Conservation (phyloP, 2,888 invertebrate genomes). For the Pachymerium ferrugineum region DNA sequence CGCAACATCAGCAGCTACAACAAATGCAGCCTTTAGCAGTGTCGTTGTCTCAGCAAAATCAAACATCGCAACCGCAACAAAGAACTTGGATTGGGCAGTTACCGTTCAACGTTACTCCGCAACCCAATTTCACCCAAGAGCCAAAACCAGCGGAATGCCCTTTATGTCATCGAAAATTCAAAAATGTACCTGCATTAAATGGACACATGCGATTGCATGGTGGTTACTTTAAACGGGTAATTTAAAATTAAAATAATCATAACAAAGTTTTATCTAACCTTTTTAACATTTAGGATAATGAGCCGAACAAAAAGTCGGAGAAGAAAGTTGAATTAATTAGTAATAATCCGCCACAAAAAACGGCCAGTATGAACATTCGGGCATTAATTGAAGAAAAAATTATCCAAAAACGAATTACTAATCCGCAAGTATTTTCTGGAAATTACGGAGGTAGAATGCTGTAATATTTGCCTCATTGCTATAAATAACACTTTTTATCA, state of each 20-base stretch:
- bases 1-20: not conserved
- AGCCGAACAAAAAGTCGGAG: slow-evolving; percentile 65
- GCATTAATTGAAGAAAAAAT: slow-evolving; percentile 90
- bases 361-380: slow-evolving; percentile 84
- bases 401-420: slow-evolving; percentile 67
- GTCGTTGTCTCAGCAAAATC: not conserved
- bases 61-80: not conserved
- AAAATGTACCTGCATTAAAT: slow-evolving; percentile 94
- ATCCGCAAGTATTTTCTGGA: slow-evolving; percentile 28
- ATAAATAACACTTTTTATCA: not conserved
- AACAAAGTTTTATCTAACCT: not conserved
- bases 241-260: not conserved
- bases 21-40: slow-evolving; percentile 11
- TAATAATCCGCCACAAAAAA: slow-evolving; percentile 67
- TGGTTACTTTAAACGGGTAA: slow-evolving; percentile 86
- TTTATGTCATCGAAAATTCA: slow-evolving; percentile 90
- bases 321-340: slow-evolving; percentile 75
- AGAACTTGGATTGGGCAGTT: slow-evolving; percentile 1
- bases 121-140: slow-evolving; percentile 34
- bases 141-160: slow-evolving; percentile 82
- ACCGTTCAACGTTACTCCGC: not conserved
- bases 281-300: slow-evolving; percentile 60
- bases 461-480: not conserved
- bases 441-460: not conserved
- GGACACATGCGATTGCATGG: slow-evolving; percentile 98